Evolutionary conservation across 2,888 invertebrate genomes (phyloP).

Genomic region (Miltochrista miniata): DNA sequence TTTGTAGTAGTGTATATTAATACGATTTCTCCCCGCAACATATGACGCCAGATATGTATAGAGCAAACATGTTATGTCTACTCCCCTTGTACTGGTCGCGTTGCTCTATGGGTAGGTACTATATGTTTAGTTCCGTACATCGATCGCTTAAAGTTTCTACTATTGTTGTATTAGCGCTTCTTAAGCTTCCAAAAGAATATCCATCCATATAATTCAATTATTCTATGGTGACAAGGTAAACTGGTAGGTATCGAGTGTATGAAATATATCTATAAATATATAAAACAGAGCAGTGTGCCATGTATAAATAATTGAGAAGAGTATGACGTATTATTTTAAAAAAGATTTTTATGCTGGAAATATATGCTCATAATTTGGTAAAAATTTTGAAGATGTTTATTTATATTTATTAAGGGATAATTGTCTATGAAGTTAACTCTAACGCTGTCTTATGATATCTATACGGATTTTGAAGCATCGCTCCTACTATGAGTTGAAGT

Average conservation of each 20-base stretch:
- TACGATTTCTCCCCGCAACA: too few species aligned
- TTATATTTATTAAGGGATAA: conserved; percentile 73
- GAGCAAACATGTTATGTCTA: too few species aligned
- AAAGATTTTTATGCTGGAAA: conserved; percentile 77
- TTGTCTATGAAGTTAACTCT: conserved; percentile 60
- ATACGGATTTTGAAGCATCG: conserved; percentile 46
- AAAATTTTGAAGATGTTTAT: conserved; percentile 80
- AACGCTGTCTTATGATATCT: conserved; percentile 64
- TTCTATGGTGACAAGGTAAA: conserved; percentile 82
- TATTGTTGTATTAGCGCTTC: conserved; percentile 61
- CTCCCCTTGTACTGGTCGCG: too few species aligned
- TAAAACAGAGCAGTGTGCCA: conserved; percentile 79
- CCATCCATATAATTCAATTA: conserved; percentile 83
- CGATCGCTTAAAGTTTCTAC: conserved; percentile 47
- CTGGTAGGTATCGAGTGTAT: conserved; percentile 73
- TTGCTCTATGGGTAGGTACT: too few species aligned
- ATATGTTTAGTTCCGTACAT: conserved; percentile 14
- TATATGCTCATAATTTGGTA: conserved; percentile 82
- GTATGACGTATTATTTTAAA: conserved; percentile 71
- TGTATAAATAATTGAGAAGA: conserved; percentile 76
- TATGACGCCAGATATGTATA: too few species aligned
- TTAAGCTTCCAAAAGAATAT: conserved; percentile 78
- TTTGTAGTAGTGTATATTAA: too few species aligned
- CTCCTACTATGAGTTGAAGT: conserved; percentile 32
- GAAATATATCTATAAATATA: conserved; percentile 64